phyloP scores from a whole-genome alignment of 1,140 invertebrate species.

The Pseudomyrmex flavicornis region DNA sequence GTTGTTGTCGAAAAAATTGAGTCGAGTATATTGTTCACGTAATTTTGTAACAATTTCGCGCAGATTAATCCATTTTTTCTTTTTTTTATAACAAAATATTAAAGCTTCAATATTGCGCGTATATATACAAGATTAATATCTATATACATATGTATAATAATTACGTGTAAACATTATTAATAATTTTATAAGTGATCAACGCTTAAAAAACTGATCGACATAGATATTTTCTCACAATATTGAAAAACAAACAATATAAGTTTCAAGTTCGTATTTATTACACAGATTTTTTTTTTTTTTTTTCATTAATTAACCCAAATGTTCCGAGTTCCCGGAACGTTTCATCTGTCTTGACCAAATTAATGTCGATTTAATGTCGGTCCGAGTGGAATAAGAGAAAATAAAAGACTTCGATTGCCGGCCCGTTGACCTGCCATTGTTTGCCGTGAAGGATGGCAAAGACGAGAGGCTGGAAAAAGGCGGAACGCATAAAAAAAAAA shows the following conservation, averaged over 20 bases:
- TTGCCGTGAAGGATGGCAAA: slow-evolving; percentile 26
- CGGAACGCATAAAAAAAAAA: slow-evolving; percentile 33
- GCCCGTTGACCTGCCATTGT: slow-evolving; percentile 31
- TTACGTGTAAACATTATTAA: background rate
- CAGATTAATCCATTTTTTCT: background rate
- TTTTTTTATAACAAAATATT: background rate
- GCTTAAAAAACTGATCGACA: background rate
- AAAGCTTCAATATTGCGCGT: background rate
- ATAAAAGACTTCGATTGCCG: slow-evolving; percentile 39
- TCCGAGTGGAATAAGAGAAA: slow-evolving; percentile 35
- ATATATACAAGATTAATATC: too few species aligned
- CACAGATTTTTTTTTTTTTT: background rate
- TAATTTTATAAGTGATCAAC: background rate
- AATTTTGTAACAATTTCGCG: background rate
- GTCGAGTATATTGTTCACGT: too few species aligned
- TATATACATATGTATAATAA: background rate
- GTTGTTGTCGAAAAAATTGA: background rate
- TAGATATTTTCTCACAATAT: background rate
- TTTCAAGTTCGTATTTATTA: background rate
- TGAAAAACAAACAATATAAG: background rate
- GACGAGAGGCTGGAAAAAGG: slow-evolving; percentile 34
- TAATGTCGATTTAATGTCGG: slow-evolving; percentile 62
- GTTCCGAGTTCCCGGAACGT: slow-evolving; percentile 45
- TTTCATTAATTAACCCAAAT: slow-evolving; percentile 63
- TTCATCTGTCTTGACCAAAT: slow-evolving; percentile 49